phyloP scores from a whole-genome alignment of 2,888 invertebrate genomes.

The Nebria brevicollis region DNA sequence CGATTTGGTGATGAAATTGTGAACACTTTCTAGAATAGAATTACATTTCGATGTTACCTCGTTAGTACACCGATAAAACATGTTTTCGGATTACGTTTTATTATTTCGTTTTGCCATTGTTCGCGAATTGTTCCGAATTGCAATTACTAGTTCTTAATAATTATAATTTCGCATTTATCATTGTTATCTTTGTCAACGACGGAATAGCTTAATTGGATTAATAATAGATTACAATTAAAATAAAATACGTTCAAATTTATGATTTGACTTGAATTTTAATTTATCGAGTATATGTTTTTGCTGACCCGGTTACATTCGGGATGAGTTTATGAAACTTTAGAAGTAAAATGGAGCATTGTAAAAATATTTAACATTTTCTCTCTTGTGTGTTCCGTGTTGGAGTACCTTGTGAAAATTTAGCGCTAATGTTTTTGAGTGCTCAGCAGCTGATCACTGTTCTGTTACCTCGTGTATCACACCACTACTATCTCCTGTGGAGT shows the following conservation, averaged over 20 bases:
- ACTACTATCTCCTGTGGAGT: not conserved
- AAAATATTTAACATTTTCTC: not conserved
- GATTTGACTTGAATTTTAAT: no score
- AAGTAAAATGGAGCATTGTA: not conserved
- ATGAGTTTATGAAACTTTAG: no score
- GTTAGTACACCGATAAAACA: not conserved
- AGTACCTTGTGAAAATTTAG: not conserved
- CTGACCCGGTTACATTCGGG: no score
- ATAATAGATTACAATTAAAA: no score
- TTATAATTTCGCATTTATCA: not conserved
- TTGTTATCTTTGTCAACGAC: not conserved
- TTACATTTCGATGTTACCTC: not conserved
- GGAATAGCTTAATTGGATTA: no score
- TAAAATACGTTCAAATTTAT: no score
- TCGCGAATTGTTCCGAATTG: not conserved
- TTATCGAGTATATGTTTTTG: no score
- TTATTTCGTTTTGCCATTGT: conserved; percentile 10
- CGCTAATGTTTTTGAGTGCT: not conserved
- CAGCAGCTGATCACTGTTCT: conserved; percentile 1
- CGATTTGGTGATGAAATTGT: not conserved
- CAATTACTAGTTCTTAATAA: not conserved
- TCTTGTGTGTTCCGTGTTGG: not conserved
- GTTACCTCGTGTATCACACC: not conserved
- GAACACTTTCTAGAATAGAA: not conserved
- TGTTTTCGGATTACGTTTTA: conserved; percentile 13